phyloP scores from a whole-genome alignment of 2,888 invertebrate species.

The Lordiphosa andalusiaca region DNA sequence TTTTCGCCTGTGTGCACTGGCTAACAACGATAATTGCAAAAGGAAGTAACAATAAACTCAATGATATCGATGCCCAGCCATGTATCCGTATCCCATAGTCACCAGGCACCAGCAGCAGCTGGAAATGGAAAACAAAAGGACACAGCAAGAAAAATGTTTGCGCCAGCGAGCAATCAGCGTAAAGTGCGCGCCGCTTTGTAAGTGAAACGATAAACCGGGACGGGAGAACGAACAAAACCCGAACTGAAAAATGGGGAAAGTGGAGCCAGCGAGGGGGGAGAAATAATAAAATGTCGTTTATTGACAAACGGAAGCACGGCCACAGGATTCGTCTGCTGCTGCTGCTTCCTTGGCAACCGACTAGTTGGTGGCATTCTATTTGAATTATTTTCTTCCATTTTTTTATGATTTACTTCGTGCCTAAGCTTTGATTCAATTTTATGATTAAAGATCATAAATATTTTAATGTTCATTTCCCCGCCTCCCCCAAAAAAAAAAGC shows the following conservation, averaged over 20 bases:
- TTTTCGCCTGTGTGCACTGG: conserved; percentile 37
- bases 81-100: conserved; percentile 12
- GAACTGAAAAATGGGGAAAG: conserved; percentile 26
- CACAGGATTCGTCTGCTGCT: conserved; percentile 26
- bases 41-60: conserved; percentile 71
- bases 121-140: conserved; percentile 5
- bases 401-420: neutral
- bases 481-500: neutral
- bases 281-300: conserved; percentile 69
- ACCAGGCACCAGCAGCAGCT: conserved; percentile 15
- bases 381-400: neutral
- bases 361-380: neutral
- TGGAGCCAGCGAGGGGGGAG: neutral
- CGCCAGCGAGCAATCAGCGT: conserved; percentile 71
- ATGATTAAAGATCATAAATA: conserved; percentile 29
- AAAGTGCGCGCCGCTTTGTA: conserved; percentile 72
- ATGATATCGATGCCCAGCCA: conserved; percentile 62
- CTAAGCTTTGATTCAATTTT: conserved; percentile 30
- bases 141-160: conserved; percentile 54
- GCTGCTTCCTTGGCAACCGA: neutral
- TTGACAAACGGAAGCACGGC: conserved; percentile 46
- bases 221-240: conserved; percentile 20
- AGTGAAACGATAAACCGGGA: conserved; percentile 62
- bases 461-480: conserved; percentile 22
- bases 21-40: conserved; percentile 72